These are phyloP conservation scores for Cephus pulcher DNA, from an alignment of 2,888 invertebrate genomes.

Conservation along the genomic window DNA sequence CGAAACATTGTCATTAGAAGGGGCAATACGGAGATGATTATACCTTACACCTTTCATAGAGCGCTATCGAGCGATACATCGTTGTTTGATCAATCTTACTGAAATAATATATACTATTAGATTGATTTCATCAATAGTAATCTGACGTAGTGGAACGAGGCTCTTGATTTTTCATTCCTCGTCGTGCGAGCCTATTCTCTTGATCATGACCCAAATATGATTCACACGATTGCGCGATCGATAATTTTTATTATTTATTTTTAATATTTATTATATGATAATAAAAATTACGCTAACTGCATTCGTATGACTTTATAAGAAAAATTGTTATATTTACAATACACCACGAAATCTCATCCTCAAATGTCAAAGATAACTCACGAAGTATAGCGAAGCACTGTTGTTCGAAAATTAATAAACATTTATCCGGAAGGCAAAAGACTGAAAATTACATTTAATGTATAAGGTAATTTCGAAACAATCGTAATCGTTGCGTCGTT, in stretches of 20 bases:
- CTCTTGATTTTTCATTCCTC: neutral
- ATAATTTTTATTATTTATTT: neutral
- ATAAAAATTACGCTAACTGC: too few relatives aligned
- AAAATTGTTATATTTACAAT: neutral
- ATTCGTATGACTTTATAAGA: neutral
- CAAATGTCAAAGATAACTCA: neutral
- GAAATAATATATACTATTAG: neutral
- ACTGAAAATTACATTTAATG: neutral
- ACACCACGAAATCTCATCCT: neutral
- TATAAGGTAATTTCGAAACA: neutral
- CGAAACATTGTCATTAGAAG: slow-evolving; percentile 34
- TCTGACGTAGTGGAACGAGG: neutral
- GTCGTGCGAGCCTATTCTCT: neutral
- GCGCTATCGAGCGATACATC: slow-evolving; percentile 11
- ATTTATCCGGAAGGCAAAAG: neutral
- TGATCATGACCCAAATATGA: neutral
- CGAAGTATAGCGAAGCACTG: neutral
- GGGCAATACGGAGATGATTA: slow-evolving; percentile 29
- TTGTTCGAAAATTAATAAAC: neutral
- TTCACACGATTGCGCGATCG: neutral
- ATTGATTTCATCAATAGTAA: slow-evolving; percentile 7
- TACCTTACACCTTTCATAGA: slow-evolving; percentile 28
- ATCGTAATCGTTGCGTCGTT: neutral
- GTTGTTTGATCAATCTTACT: slow-evolving; percentile 15
- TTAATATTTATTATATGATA: too few relatives aligned